Percentiles rank a stretch among this genome's conserved stretches.
phyloP scores from a whole-genome alignment of 53 echinoderm and acorn worm species.

The Hippasteria phrygiana region DNA sequence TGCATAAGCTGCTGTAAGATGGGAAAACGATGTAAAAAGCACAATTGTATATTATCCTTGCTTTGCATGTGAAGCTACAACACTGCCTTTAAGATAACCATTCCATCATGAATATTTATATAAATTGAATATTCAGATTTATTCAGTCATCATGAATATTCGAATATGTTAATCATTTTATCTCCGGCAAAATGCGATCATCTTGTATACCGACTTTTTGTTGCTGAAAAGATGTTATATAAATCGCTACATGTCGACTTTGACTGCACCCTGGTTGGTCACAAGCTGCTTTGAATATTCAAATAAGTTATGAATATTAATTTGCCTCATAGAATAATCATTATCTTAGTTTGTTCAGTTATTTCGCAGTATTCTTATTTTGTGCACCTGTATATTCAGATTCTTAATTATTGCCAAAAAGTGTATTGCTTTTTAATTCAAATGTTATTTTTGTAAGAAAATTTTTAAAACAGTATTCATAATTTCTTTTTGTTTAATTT shows the following conservation, averaged over 20 bases:
- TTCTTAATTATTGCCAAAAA: conserved; percentile 22
- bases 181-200: not conserved
- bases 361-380: conserved; percentile 39
- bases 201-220: not conserved
- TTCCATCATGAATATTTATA: conserved; percentile 60
- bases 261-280: not conserved
- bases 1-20: conserved; percentile 22
- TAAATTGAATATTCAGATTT: conserved; percentile 38
- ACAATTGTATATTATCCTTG: conserved; percentile 44
- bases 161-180: not conserved
- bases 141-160: conserved; percentile 25
- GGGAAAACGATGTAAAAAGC: conserved; percentile 48
- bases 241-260: not conserved
- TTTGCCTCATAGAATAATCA: not conserved
- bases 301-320: conserved; percentile 28
- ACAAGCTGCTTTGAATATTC: conserved; percentile 21
- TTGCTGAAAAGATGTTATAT: not conserved
- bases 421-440: conserved; percentile 2
- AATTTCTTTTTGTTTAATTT: conserved; percentile 1
- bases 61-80: conserved; percentile 44
- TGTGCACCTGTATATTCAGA: conserved; percentile 49
- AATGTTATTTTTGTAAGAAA: conserved; percentile 46
- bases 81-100: conserved; percentile 55
- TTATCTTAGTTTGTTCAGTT: not conserved
- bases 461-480: conserved; percentile 52